Base-by-base conservation (phyloP, 1,140 invertebrate genomes). In the Tachypleus tridentatus region DNA sequence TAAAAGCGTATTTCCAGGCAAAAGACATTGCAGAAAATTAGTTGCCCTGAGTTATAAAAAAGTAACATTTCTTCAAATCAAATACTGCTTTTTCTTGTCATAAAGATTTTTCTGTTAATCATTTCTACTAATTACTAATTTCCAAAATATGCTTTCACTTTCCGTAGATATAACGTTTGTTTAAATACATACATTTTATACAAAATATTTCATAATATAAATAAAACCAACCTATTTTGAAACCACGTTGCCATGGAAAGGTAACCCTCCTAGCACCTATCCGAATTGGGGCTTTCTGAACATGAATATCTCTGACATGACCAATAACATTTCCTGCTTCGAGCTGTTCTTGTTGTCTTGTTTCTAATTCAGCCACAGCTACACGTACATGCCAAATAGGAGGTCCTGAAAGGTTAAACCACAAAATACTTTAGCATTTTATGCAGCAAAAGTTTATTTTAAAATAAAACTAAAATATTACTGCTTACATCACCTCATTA, bases 231-330 rank as follows among this genome's bases (percentile, higher is more conserved):
- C 88, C 88, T 65, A 93, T 90, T 80, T 94, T 94, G 56, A 91
- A 87, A 8, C 91, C 91, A 57, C 91, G 81, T 78, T 94, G 91
- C 92, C 92, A 95, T 57, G 87, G 86, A 75, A 95, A 95, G 64
- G 85, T 89, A 5, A 94, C 88, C 67, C 83, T 79, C 5, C 82
- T 77, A 4, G 85, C 79, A 69, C 80, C 78, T 50, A 89, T 82
- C 53, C 82, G 82, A 53, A 84, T 73, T 29, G 80, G 6, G 61
- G 69, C 9, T 66, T 9, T 81, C 71, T 84, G 82, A 56, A 76
- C 75, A 10, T 75, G 74, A 29, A 64, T 64, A 67, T 72, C 72
- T 61, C 82, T 76, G 52, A 89, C 82, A 54, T 80, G 82, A 0
- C 91, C 91, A 65, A 94, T 91, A 3, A 87, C 75, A 50, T 84